Evolutionary conservation across 1,140 invertebrate species (phyloP).

Genomic region (Drosophila sechellia): DNA sequence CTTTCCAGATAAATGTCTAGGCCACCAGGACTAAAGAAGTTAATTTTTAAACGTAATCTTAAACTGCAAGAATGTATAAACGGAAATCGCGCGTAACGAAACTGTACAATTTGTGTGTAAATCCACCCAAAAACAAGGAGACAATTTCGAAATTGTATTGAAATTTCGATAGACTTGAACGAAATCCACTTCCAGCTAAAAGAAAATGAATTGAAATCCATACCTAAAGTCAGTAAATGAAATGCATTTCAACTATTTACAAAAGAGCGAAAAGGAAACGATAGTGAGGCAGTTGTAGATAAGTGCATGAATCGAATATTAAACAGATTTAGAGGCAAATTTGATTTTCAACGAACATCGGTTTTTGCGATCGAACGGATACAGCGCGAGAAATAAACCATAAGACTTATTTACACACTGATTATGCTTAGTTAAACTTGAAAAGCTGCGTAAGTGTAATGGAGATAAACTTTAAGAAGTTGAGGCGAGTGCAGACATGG

Average conservation of each 20-base stretch:
- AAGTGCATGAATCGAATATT: slow-evolving; percentile 16
- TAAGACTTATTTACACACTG: slow-evolving; percentile 82
- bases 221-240: slow-evolving; percentile 28
- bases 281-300: not conserved
- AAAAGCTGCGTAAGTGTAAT: slow-evolving; percentile 53
- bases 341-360: slow-evolving; percentile 60
- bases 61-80: slow-evolving; percentile 37
- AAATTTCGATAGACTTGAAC: slow-evolving; percentile 16
- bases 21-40: slow-evolving; percentile 1
- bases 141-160: slow-evolving; percentile 8
- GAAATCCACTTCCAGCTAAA: slow-evolving; percentile 30
- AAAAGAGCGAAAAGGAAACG: slow-evolving; percentile 29
- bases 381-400: slow-evolving; percentile 55
- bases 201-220: slow-evolving; percentile 15
- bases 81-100: slow-evolving; percentile 18
- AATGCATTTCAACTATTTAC: slow-evolving; percentile 65
- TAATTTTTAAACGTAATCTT: slow-evolving; percentile 49
- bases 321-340: slow-evolving; percentile 48
- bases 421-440: slow-evolving; percentile 80
- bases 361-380: slow-evolving; percentile 21
- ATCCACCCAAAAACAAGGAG: slow-evolving; percentile 48
- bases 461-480: slow-evolving; percentile 31
- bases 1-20: slow-evolving; percentile 90
- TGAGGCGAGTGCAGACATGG: not conserved
- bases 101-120: slow-evolving; percentile 73